Evolutionary conservation across 2,113 vertebrate genomes (phyloP).

Genomic region (Hemiprocne comata): DNA sequence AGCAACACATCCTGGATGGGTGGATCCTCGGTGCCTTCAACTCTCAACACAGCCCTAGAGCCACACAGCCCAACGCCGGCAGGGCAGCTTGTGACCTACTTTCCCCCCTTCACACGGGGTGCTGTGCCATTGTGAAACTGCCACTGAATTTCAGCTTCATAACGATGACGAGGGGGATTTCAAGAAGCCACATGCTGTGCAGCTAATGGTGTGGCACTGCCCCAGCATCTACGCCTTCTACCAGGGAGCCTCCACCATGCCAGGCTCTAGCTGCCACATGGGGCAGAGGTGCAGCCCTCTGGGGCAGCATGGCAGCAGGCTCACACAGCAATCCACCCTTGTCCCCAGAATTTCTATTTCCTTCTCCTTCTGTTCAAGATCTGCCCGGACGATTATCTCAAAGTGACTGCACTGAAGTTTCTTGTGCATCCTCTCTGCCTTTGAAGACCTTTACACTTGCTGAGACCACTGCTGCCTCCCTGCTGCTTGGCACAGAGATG

Average conservation of each 20-base stretch:
- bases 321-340: background rate
- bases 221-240: background rate
- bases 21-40: background rate
- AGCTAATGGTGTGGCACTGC: background rate
- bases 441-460: rapidly evolving
- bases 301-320: rapidly evolving
- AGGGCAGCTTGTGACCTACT: conserved; percentile 19
- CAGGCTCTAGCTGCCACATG: background rate
- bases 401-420: background rate
- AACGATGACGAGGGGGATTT: background rate
- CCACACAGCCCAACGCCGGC: rapidly evolving
- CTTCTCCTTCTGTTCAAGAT: background rate
- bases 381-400: background rate
- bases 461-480: background rate
- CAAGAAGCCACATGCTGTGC: background rate
- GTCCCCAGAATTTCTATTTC: background rate
- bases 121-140: conserved; percentile 28
- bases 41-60: background rate
- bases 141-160: conserved; percentile 38
- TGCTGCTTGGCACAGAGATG: background rate
- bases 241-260: rapidly evolving
- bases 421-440: background rate
- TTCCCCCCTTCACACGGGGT: background rate
- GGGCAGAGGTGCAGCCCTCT: background rate
- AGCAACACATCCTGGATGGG: background rate